Conservation (phyloP, 2,888 invertebrate species). For the Meandrusa payeni region DNA sequence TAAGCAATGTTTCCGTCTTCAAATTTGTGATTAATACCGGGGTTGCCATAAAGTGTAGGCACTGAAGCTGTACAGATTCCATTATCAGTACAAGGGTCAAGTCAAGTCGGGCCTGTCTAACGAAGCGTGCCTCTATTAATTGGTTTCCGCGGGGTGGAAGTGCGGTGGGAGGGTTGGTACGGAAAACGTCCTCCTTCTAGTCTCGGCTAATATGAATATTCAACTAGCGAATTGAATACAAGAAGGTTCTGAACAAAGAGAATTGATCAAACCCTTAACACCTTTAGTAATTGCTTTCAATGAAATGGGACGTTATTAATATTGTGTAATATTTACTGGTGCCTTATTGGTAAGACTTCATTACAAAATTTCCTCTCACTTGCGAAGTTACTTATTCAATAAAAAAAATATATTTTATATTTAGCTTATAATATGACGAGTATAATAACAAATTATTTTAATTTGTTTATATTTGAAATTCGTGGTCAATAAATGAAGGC, state of each 20-base stretch:
- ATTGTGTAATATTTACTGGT: constrained; percentile 45
- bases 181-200: constrained; percentile 36
- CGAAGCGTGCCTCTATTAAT: constrained; percentile 65
- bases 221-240: constrained; percentile 51
- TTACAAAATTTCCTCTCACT: too few relatives aligned
- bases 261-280: constrained; percentile 43
- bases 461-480: too few relatives aligned
- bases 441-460: too few relatives aligned
- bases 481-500: too few relatives aligned
- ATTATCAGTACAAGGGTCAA: constrained; percentile 56
- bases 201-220: constrained; percentile 56
- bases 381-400: too few relatives aligned
- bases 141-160: constrained; percentile 46
- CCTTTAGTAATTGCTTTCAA: constrained; percentile 43
- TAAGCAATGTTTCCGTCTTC: too few relatives aligned
- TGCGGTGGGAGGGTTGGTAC: constrained; percentile 34
- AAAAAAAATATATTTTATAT: too few relatives aligned
- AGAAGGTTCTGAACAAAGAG: constrained; percentile 43
- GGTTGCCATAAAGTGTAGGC: constrained; percentile 11
- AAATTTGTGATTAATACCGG: constrained; percentile 13
- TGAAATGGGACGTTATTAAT: constrained; percentile 50
- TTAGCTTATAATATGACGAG: too few relatives aligned
- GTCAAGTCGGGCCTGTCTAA: constrained; percentile 47
- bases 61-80: constrained; percentile 39
- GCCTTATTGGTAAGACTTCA: constrained; percentile 8